Conservation (phyloP, 2,113 vertebrate species). For the Cyphomyrus plagiostoma region DNA sequence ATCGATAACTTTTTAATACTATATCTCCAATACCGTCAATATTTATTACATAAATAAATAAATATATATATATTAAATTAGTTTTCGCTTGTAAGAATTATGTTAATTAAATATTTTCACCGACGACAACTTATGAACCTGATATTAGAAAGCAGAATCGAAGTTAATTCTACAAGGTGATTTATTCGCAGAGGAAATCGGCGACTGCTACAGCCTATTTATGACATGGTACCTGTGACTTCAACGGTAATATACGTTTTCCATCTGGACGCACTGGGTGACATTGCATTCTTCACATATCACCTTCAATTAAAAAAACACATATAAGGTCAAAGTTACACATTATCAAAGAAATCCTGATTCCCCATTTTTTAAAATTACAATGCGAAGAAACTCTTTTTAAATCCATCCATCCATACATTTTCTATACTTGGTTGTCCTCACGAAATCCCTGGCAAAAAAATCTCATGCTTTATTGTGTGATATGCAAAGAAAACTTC, state of each 20-base stretch:
- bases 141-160: neutral
- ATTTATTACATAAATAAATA: neutral
- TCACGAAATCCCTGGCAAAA: neutral
- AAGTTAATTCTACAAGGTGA: neutral
- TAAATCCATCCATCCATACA: neutral
- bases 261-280: neutral
- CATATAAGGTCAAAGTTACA: neutral
- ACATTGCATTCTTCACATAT: neutral
- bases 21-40: neutral
- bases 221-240: neutral
- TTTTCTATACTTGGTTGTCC: neutral
- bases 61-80: neutral
- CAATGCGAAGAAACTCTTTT: neutral
- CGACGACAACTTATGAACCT: neutral
- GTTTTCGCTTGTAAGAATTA: neutral
- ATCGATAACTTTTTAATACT: neutral
- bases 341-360: neutral
- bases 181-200: neutral
- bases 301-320: neutral
- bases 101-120: neutral
- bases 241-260: neutral
- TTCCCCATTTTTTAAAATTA: neutral
- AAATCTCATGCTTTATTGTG: neutral
- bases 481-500: neutral
- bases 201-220: neutral